Evolutionary conservation across 2,113 vertebrate genomes (phyloP), one percentile per base, ranked within the genome.

Genomic region (Bettongia penicillata): DNA sequence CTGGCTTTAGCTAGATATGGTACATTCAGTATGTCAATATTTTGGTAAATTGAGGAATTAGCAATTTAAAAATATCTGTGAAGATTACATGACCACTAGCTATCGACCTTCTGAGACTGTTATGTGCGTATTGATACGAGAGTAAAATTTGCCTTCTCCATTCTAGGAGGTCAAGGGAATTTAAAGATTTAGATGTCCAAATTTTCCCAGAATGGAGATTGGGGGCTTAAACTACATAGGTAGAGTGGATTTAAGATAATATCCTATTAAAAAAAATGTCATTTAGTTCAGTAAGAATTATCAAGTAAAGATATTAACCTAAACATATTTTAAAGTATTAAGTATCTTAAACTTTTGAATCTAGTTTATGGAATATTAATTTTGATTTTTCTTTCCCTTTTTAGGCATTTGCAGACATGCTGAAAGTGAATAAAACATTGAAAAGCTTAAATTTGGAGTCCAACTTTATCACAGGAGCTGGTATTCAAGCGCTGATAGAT

Each of bases 401-500:
- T 94, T 97, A 99, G 99, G 99, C 99, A 11, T 99, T 99, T 98
- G 98, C 99, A 90, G 99, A 99, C 43, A 99, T 99, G 99, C 97
- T 99, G 97, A 99, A 98, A 93, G 99, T 98, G 95, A 99, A 99
- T 98, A 99, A 98, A 97, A 98, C 98, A 14, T 97, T 99, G 97
- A 99, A 91, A 97, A 99, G 99, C 97, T 98, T 99, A 97, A 99
- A 99, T 97, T 48, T 99, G 97, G 99, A 99, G 97, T 99, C 99
- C 90, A 99, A 99, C 97, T 99, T 99, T 97, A 99, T 99, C 98
- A 99, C 99, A 8, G 99, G 99, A 51, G 90, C 89, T 24, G 99
- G 99, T 47, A 98, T 99, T 90, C 98, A 99, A 97, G 98, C 99
- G 25, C 98, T 99, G 94, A 98, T 99, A 0, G 99, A 99, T 90